A percentile compares a stretch with the other conserved stretches of the same genome.
phyloP scores from a whole-genome alignment of 2,797 vertebrate species.

The Leptodactylus fallax region DNA sequence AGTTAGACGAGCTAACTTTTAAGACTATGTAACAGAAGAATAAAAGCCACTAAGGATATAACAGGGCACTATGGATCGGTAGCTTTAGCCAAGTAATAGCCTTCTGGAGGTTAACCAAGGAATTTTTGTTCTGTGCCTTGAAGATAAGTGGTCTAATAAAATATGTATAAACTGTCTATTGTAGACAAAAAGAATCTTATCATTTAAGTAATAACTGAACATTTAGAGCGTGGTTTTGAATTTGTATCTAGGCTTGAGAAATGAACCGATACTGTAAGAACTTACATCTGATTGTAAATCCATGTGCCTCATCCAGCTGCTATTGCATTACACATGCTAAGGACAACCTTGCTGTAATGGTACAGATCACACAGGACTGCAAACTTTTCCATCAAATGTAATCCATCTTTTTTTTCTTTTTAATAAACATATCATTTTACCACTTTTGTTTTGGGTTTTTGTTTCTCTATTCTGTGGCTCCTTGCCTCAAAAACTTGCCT shows the following conservation, averaged over 20 bases:
- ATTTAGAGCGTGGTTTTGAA: not conserved
- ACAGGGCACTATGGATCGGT: not conserved
- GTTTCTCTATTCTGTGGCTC: not conserved
- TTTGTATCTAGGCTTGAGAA: not conserved
- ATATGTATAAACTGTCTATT: not conserved
- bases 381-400: not conserved
- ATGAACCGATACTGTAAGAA: not conserved
- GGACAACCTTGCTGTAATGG: too few species aligned
- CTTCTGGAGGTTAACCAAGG: not conserved
- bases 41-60: not conserved
- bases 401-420: not conserved
- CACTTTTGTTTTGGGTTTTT: not conserved
- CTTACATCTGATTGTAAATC: constrained; percentile 8
- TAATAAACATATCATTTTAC: constrained; percentile 23
- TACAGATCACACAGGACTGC: not conserved
- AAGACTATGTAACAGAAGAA: not conserved
- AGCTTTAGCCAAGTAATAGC: not conserved
- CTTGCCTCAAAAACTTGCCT: not conserved
- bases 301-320: not conserved
- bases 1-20: not conserved
- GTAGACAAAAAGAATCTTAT: not conserved
- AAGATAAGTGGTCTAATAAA: not conserved
- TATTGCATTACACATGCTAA: not conserved
- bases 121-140: constrained; percentile 7
- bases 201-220: not conserved